These are phyloP conservation scores for Alentia gelatinosa DNA, from an alignment of 2,888 invertebrate species.

Conservation along the genomic window DNA sequence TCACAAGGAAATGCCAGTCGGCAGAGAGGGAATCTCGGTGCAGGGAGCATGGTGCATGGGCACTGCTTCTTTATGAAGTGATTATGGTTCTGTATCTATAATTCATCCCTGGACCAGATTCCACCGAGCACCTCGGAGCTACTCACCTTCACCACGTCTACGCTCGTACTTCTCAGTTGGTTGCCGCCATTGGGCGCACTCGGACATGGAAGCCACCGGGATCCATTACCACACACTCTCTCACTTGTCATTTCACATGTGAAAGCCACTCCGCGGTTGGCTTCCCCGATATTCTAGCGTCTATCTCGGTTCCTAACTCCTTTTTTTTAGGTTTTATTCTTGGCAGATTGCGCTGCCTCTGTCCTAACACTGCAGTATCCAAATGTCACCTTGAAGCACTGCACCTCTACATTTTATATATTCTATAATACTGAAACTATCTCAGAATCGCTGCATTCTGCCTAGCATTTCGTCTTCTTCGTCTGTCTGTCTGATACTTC, in stretches of 20 bases:
- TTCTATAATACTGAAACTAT: no score
- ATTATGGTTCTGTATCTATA: neutral
- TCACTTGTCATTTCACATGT: neutral
- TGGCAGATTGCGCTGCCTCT: no score
- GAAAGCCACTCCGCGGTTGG: neutral
- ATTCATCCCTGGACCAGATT: neutral
- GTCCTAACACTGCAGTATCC: no score
- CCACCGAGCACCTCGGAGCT: neutral
- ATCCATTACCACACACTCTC: neutral
- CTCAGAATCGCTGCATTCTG: no score
- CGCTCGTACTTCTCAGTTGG: no score
- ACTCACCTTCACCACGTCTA: neutral
- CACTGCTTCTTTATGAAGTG: neutral
- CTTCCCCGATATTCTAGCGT: neutral
- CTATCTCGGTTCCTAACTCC: neutral
- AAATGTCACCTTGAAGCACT: no score
- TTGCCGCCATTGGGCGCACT: no score
- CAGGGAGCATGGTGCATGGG: neutral
- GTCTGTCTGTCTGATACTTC: no score
- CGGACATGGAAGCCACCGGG: neutral
- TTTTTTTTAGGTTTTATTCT: neutral
- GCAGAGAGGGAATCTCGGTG: neutral
- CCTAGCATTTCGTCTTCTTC: no score
- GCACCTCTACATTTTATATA: no score
- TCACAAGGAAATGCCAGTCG: neutral